phyloP scores from a whole-genome alignment of 2,888 invertebrate species.

The Rotaria macrura region DNA sequence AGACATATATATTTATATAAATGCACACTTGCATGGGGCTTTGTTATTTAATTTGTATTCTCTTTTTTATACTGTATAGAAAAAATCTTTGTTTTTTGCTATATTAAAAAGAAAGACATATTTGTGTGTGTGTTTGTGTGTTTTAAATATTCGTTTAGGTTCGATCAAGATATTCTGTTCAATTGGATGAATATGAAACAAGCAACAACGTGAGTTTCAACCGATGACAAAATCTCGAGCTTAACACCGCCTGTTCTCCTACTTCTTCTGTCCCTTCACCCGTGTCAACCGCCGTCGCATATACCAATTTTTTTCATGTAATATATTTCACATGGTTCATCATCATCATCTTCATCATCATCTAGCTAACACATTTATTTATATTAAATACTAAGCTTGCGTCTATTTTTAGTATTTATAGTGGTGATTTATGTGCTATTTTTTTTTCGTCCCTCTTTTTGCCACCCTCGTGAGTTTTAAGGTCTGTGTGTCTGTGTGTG shows the following conservation, averaged over 20 bases:
- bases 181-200: not conserved
- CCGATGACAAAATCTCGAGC: not conserved
- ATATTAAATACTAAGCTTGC: not conserved
- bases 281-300: not conserved
- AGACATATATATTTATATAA: not conserved
- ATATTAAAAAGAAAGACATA: not conserved
- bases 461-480: not conserved
- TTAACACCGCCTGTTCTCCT: not conserved
- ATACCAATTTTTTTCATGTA: not conserved
- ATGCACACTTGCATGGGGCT: conserved; percentile 11
- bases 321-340: not conserved
- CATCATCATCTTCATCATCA: not conserved
- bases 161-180: not conserved
- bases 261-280: not conserved
- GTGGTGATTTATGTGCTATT: not conserved
- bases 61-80: not conserved
- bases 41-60: not conserved
- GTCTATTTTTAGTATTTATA: not conserved
- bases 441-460: not conserved
- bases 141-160: not conserved
- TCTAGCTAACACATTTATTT: not conserved
- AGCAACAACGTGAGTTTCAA: not conserved
- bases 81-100: not conserved
- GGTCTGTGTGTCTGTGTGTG: too few relatives aligned
- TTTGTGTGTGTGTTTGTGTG: not conserved